phyloP scores from a whole-genome alignment of 2,888 invertebrate genomes.

The Erynnis tages region DNA sequence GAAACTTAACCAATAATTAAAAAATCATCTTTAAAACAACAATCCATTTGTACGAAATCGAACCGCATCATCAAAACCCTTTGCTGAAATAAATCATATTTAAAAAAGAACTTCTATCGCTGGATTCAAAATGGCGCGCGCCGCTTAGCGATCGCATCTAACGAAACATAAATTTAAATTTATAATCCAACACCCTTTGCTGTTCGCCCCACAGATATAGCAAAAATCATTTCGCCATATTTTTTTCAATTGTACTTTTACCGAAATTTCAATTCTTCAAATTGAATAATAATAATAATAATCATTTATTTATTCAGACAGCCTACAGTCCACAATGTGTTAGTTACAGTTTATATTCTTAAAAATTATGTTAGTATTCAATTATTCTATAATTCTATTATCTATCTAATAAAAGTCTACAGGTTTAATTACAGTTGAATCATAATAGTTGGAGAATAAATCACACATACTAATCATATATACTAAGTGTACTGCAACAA shows the following conservation, averaged over 20 bases:
- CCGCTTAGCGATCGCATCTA: conserved; percentile 78
- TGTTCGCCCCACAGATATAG: conserved; percentile 26
- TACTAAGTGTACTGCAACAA: too few species aligned
- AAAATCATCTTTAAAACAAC: conserved; percentile 11
- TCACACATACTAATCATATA: too few species aligned
- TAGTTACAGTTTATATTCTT: too few species aligned
- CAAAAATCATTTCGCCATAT: conserved; percentile 10
- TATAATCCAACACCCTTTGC: conserved; percentile 67
- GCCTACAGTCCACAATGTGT: too few species aligned
- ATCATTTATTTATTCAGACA: too few species aligned
- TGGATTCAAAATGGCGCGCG: conserved; percentile 60
- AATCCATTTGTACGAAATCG: conserved; percentile 38
- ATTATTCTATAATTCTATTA: too few species aligned
- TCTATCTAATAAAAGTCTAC: too few species aligned
- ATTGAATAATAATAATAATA: too few species aligned
- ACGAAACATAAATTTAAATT: conserved; percentile 81
- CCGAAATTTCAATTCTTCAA: too few species aligned
- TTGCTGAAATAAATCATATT: conserved; percentile 66
- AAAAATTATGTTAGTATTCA: too few species aligned
- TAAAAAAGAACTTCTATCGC: conserved; percentile 60
- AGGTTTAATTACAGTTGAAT: too few species aligned
- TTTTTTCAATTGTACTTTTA: conserved; percentile 1
- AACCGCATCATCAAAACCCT: conserved; percentile 56
- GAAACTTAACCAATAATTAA: conserved; percentile 18
- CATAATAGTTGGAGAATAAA: too few species aligned